Base-by-base conservation (phyloP, 2,888 invertebrate genomes). In the Ochropleura leucogaster region DNA sequence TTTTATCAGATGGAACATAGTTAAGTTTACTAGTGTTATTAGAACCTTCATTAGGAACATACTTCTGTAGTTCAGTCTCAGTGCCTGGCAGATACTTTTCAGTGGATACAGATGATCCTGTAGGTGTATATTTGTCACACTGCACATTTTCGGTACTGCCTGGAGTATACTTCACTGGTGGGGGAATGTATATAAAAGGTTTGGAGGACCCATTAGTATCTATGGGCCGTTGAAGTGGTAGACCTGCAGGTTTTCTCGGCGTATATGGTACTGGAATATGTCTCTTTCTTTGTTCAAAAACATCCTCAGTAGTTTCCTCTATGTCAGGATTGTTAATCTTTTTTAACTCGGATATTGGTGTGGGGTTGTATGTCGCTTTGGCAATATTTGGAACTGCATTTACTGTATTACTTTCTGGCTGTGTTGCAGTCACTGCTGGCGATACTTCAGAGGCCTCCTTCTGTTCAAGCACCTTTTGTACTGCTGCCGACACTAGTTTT, bases 321-420 rank as follows among this genome's bases (percentile, higher is more conserved):
- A 87, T 84, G 65, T 94, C 94, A 71, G 88, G 83, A 84, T 88
- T 94, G 83, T 90, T 94, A 77, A 95, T 95, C 90, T 96, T 96
- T 77, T 96, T 95, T 49, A 97, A 92, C 92, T 97, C 97, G 0
- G 97, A 94, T 89, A 97, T 97, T 0, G 97, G 97, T 4, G 97
- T 97, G 44, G 97, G 97, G 89, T 97, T 97, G 88, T 97, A 97
- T 7, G 96, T 96, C 49, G 90, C 94, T 90, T 96, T 96, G 51
- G 89, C 86, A 53, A 84, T 96, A 94, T 90, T 95, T 94, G 83
- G 96, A 91, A 76, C 80, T 82, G 78, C 78, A 76, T 82, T 89
- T 62, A 80, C 77, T 80, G 83, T 86, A 80, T 81, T 87, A 72
- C 73, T 85, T 40, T 90, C 88, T 70, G 85, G 80, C 74, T 88